Evolutionary conservation across 2,888 invertebrate genomes (phyloP), one percentile per base, ranked within the genome.

Genomic region (Melanargia galathea): DNA sequence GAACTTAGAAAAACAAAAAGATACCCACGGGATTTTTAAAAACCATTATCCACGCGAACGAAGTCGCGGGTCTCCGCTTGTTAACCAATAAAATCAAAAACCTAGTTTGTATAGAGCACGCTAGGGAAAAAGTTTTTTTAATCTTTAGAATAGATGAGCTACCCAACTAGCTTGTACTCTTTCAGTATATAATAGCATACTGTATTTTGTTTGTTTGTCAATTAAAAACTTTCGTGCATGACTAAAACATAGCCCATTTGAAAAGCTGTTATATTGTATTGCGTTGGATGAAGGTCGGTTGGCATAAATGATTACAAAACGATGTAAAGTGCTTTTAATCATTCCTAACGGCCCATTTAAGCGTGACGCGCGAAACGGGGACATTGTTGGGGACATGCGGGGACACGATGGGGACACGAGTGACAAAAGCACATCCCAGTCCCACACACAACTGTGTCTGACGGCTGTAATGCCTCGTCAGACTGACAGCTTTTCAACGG

Each of bases 341-440:
- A 62, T 56, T 18, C n/a, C 59, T 56, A 62, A 66, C 59, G 58
- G 49, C 59, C 59, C 51, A 56, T 55, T 64, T 55, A 52, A 7
- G 59, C 33, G 46, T 62, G 62, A 66, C 66, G 54, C 45, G 57
- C 40, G 13, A 66, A 66, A 48, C 13, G 51, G 35, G 52, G 20
- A 20, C 52, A 35, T n/a, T 20, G 5, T 24, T 48, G 48, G 24
- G 48, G 48, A 48, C 24, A 48, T 13, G n/a, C n/a, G 11, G 46
- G 46, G 22, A 24, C 24, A 45, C 18, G 43, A 20, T 49, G 24
- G 55, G 40, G 24, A 26, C 16, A 24, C 55, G 20, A 33, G 22
- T 60, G 58, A 64, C 52, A 61, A 60, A 60, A 61, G 38, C 60
- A 40, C 33, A 54, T 16, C 18, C 57, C 35, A 30, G 48, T 16